Evolutionary conservation across 2,113 vertebrate genomes (phyloP), one percentile per base, ranked within the genome.

Genomic region (Otus sunia): DNA sequence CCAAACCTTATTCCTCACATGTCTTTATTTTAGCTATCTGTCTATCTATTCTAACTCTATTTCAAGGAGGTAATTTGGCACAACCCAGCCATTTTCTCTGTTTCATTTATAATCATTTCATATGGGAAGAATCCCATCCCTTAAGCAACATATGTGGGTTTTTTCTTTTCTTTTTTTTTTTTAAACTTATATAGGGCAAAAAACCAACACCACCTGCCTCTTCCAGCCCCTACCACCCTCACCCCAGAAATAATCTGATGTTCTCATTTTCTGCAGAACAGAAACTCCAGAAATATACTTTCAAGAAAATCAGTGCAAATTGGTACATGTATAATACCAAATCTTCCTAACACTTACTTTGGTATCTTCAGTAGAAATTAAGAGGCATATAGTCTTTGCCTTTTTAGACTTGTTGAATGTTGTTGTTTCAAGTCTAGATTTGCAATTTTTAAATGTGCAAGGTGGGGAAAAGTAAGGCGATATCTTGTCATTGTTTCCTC

Each of bases 1-100:
- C n/a, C n/a, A n/a, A n/a, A 25, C 13, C 16, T 66, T 29, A 39
- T 64, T 90, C 32, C 45, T 74, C n/a, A 73, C 0, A 0, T 62
- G 21, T 41, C 60, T 47, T 87, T 78, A 56, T 88, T 96, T 91
- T 92, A 81, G 20, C 41, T 78, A 22, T 63, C 27, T 50, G 10
- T 79, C 11, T 86, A 12, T 85, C 41, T 95, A 74, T 58, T 77
- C 15, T 59, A 81, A 62, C 47, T 79, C 22, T 39, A 7, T 45
- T 93, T 94, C 36, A 63, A 69, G 58, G 34, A 55, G 49, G 49
- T 59, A 68, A 86, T 94, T 78, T 74, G 26, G 16, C 34, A 34
- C 43, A 86, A 56, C 10, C 4, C 10, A 39, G 21, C 5, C 13
- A 26, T 87, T 72, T 79, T 81, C 72, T 88, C 32, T 52, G 19